Evolutionary conservation across 2,888 invertebrate species (phyloP), one percentile per base, ranked within the genome.

Genomic region (Drosophila atripex): DNA sequence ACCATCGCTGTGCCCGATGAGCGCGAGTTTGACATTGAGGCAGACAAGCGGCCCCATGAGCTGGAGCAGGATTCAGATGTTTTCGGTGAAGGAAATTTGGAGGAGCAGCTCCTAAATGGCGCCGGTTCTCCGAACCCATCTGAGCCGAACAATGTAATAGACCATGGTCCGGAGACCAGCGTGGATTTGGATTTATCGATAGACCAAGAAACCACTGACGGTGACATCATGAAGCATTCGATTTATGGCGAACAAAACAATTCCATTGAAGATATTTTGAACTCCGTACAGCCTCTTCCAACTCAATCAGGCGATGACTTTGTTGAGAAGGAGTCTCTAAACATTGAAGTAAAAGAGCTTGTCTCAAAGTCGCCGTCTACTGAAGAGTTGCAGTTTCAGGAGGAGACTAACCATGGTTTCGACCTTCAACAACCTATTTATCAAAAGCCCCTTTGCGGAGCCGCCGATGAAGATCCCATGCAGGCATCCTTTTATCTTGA

Each of bases 1-100:
- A 72, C 88, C 3, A 89, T 91, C 59, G 74, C 88, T 9, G 54
- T 91, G 47, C 92, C 91, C 11, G 86, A 83, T 35, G 90, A 90
- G 65, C 77, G 76, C 32, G 91, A 91, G 61, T 92, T 92, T 46
- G 90, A 89, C 23, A 56, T 76, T 25, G 92, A 91, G 66, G 90
- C 90, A 11, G 86, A 86, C n/a, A 75, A 85, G 61, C 90, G 92
- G 30, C 91, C 92, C 2, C 90, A 91, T 52, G 91, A 91, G 70
- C 49, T 90, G 46, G 86, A 86, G 65, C 76, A 75, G 41, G 85
- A 86, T 63, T 79, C 80, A 32, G 78, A 82, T 54, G 66, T 84
- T 5, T 76, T 78, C 53, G 75, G 71, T 3, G 75, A 69, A 14
- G 71, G 59, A 47, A 52, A 45, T 8, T 23, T 70, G 8, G 70